Evolutionary conservation across 2,888 invertebrate genomes (phyloP), one percentile per base, ranked within the genome.

Genomic region (Argyra leucocephala): DNA sequence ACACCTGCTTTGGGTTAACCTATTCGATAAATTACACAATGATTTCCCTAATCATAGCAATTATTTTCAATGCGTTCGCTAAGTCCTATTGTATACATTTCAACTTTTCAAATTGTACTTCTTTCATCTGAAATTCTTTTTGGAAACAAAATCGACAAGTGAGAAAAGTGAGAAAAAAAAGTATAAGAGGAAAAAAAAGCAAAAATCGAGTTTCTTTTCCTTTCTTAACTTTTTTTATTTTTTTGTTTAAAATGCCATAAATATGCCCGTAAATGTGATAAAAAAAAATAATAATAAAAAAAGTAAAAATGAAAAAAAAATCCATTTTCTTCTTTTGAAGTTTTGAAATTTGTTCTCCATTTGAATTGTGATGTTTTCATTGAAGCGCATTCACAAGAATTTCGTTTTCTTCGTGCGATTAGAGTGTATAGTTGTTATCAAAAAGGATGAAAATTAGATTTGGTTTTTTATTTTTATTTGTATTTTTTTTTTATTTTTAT

Each of bases 171-270:
- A 48, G 12, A 48, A 48, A 18, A 48, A n/a, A 48, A 37, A 37
- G 37, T 9, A 37, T 3, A 37, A 37, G 37, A 37, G 9, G 15
- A 37, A 37, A 15, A 37, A 37, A 6, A 37, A 37, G 15, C 15
- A 15, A 48, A 48, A 48, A 48, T 18, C 48, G 48, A 48, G n/a
- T 48, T 48, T 18, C n/a, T 48, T 48, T 48, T 48, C 10, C n/a
- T 48, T 48, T 12, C 48, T 48, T 48, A 18, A 48, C 48, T 48
- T 48, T 48, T 9, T 48, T 48, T 48, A 18, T n/a, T 48, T 48
- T 48, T 48, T 48, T 48, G n/a, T 48, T 48, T 48, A 48, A 48
- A 48, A 48, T 48, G 48, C 48, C 48, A 48, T 48, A 48, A 48
- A 48, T 48, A 48, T 48, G 48, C 15, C 48, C 48, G 48, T 48